Base-by-base conservation (phyloP, 1,140 invertebrate genomes). In the Dermatophagoides farinae region DNA sequence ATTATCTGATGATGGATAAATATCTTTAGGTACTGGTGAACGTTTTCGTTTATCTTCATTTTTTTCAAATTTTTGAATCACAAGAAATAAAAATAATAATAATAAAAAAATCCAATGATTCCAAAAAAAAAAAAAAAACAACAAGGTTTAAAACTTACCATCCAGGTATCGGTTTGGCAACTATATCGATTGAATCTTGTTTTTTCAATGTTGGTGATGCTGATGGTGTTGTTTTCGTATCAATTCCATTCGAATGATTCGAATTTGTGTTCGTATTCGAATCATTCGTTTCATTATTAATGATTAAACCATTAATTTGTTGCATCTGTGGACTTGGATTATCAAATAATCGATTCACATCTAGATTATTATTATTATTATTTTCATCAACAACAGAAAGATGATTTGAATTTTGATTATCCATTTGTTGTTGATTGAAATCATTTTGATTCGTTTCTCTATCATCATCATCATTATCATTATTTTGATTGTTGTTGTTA, bases 101-200 rank as follows among this genome's bases (percentile, higher is more conserved):
- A 10, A 54, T 10, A 54, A 54, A 25, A 38, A 25, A 54, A 54
- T 54, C 6, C 8, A 22, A 54, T 39, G 9, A 9, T 8, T 25
- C 10, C 11, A 52, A 22, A 1, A n/a, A 20, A 52, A 31, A 22
- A 22, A 12, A 16, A 4, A 18, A 25, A 44, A 55, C 1, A n/a
- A 47, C n/a, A n/a, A n/a, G n/a, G 39, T 9, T 9, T 8, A 52
- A 38, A 25, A 55, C 53, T 55, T 55, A 55, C 53, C 53, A 55
- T 55, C 53, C 6, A n/a, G 23, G 53, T 11, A 55, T 23, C 31
- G 53, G 14, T 55, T 55, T n/a, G 4, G 53, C 25, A 14, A 55
- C 53, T 18, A 55, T 55, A 44, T 55, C 53, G 23, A 55, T 14
- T 16, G 53, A 55, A 44, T 31, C 23, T 55, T 55, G 23, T 20